phyloP scores from a whole-genome alignment of 35 echinoderm and acorn worm species.

The Lytechinus variegatus region DNA sequence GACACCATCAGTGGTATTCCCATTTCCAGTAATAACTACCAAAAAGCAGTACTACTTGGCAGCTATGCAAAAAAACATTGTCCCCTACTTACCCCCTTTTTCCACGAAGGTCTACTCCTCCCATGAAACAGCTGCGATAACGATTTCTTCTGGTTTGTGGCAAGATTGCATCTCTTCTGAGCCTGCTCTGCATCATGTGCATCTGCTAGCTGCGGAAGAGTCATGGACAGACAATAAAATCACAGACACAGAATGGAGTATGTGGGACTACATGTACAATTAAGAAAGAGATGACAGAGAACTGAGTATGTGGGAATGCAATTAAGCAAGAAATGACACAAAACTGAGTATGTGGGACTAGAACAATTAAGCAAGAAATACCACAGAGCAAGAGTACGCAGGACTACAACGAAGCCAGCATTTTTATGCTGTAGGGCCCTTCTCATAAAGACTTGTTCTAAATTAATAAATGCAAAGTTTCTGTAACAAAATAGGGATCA shows the following conservation, averaged over 20 bases:
- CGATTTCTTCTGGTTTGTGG: slow-evolving; percentile 67
- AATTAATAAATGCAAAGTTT: too few relatives aligned
- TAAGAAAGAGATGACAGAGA: too few relatives aligned
- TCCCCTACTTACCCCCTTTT: slow-evolving; percentile 68
- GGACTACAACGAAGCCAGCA: too few relatives aligned
- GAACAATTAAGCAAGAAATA: not conserved
- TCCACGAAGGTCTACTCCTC: slow-evolving; percentile 65
- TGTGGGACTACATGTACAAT: not conserved
- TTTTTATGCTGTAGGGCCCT: too few relatives aligned
- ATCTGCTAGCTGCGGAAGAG: slow-evolving; percentile 53
- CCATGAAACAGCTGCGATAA: slow-evolving; percentile 76
- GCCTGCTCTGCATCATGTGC: slow-evolving; percentile 71
- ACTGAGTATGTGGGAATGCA: too few relatives aligned
- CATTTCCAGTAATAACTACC: too few relatives aligned
- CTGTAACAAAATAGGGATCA: too few relatives aligned
- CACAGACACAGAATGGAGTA: not conserved
- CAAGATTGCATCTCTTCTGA: slow-evolving; percentile 59
- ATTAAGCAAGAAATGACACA: not conserved
- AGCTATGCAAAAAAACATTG: too few relatives aligned
- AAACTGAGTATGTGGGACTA: not conserved
- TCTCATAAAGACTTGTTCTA: too few relatives aligned
- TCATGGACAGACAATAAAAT: not conserved
- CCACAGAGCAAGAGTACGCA: too few relatives aligned
- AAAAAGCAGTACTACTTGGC: too few relatives aligned
- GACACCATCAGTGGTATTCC: too few relatives aligned